phyloP scores from a whole-genome alignment of 2,888 invertebrate genomes.

The Cyclophora punctaria region DNA sequence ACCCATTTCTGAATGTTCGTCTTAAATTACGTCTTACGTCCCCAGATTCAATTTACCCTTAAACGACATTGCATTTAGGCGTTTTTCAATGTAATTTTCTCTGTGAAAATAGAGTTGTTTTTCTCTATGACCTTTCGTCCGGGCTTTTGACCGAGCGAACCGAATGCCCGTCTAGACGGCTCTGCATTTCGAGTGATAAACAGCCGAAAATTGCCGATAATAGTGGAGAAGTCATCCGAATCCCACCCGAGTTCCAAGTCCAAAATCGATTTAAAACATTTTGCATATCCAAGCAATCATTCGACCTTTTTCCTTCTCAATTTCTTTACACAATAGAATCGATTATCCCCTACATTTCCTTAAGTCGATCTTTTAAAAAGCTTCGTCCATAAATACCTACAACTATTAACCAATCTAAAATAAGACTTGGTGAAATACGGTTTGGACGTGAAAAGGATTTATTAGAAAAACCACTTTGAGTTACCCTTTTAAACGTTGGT shows the following conservation, averaged over 20 bases:
- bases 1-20: too few relatives aligned
- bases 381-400: not conserved
- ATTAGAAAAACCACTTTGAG: too few relatives aligned
- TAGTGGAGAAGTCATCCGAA: conserved; percentile 14
- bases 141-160: conserved; percentile 60
- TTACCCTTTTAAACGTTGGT: not conserved
- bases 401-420: too few relatives aligned
- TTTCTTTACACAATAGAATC: not conserved
- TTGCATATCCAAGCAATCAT: not conserved
- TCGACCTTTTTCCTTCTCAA: not conserved
- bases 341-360: not conserved
- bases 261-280: conserved; percentile 2
- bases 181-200: conserved; percentile 36
- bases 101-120: conserved; percentile 40
- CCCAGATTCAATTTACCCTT: not conserved
- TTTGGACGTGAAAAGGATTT: too few relatives aligned
- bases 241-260: conserved; percentile 3
- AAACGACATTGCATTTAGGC: conserved; percentile 22
- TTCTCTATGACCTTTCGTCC: conserved; percentile 60
- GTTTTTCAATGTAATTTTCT: conserved; percentile 29
- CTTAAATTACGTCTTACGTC: too few relatives aligned
- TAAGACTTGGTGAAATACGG: too few relatives aligned
- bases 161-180: conserved; percentile 58
- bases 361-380: not conserved
- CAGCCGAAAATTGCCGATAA: conserved; percentile 30